Evolutionary conservation across 2,888 invertebrate genomes (phyloP), one percentile per base, ranked within the genome.

Genomic region (Heliconius sara): DNA sequence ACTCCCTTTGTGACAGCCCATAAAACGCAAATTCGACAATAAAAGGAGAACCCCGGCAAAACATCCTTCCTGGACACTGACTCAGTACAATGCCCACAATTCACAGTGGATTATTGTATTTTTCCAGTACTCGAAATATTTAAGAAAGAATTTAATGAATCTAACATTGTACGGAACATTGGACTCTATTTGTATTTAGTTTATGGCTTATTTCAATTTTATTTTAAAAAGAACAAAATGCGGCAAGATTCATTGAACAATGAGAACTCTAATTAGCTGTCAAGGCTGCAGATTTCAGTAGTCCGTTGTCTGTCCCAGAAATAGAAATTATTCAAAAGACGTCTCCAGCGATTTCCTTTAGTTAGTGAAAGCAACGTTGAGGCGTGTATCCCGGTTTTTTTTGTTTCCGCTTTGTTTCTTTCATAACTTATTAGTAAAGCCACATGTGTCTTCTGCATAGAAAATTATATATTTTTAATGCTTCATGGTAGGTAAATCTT

Each of bases 11-110:
- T 87, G 90, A 91, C 91, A 89, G 89, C 86, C 93, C 90, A 94
- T 95, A 95, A 95, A 95, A 95, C 94, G 94, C 95, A 95, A 95
- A 95, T 95, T 95, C 89, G 89, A 91, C 93, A 93, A 94, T 95
- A 95, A 95, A 94, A 95, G 91, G 91, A 93, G 92, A 91, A 90
- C 92, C 91, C 93, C 89, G 89, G 90, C 91, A 92, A 93, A 94
- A 91, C 91, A 94, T 91, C 91, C 94, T 94, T 95, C 94, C 94
- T 95, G 95, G 95, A 95, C 95, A 95, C 92, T 91, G 93, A 89
- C 91, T 93, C 93, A 92, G 94, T 93, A 95, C 95, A 95, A 95
- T 94, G 85, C 88, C 88, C 87, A 86, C 91, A 87, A 94, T 94
- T 94, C 94, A 91, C 87, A 88, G 88, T 88, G 90, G 93, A 94